A percentile compares a stretch with the other conserved stretches of the same genome.
These are phyloP conservation scores for Trematomus bernacchii DNA, from an alignment of 2,797 vertebrate species.

Conservation along the genomic window DNA sequence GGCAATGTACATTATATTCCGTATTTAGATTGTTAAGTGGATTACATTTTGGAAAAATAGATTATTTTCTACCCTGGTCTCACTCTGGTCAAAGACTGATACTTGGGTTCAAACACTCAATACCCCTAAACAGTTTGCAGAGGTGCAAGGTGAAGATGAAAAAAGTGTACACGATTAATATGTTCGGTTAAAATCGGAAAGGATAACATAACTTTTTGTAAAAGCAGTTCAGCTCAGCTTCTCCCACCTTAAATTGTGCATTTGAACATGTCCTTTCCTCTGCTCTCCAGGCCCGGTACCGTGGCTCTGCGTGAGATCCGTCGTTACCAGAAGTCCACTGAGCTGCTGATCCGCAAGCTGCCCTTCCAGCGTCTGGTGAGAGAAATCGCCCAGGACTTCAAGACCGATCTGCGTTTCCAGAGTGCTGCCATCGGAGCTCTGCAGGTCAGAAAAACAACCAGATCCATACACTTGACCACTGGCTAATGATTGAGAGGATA, in stretches of 20 bases:
- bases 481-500: no score
- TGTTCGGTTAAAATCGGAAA: not conserved
- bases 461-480: no score
- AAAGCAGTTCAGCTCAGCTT: not conserved
- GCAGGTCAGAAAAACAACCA: conserved; percentile 70
- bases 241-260: not conserved
- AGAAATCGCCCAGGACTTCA: conserved; percentile 90
- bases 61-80: not conserved
- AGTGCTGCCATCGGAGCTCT: conserved; percentile 89
- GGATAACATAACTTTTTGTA: not conserved
- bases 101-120: not conserved
- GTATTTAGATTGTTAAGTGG: not conserved
- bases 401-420: conserved; percentile 90
- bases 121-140: not conserved
- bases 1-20: not conserved
- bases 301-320: conserved; percentile 90
- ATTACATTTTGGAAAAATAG: not conserved
- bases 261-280: not conserved
- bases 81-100: not conserved
- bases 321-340: conserved; percentile 90
- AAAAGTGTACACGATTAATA: not conserved
- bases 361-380: conserved; percentile 90
- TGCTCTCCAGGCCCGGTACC: conserved; percentile 83
- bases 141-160: not conserved
- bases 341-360: conserved; percentile 88